phyloP scores from a whole-genome alignment of 2,888 invertebrate genomes.

The Spisula solida region DNA sequence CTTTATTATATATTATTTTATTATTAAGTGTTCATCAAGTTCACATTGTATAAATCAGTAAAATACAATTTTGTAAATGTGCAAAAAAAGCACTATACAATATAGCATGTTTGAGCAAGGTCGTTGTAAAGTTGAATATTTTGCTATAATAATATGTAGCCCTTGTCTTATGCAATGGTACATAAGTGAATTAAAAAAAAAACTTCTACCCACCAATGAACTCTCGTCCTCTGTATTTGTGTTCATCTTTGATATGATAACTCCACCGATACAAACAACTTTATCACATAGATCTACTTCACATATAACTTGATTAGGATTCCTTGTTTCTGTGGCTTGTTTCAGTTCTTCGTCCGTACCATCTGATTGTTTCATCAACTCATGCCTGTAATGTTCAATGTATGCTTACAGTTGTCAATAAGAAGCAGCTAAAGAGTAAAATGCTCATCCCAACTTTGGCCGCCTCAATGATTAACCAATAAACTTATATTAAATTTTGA shows the following conservation, averaged over 20 bases:
- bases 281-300: constrained; percentile 67
- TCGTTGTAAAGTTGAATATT: background rate
- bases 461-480: too few relatives aligned
- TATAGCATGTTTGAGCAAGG: too few relatives aligned
- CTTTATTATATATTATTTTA: too few relatives aligned
- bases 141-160: background rate
- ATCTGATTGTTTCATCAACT: background rate
- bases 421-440: too few relatives aligned
- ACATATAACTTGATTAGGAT: background rate
- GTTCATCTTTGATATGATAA: constrained; percentile 49
- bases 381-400: background rate
- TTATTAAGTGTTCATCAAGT: too few relatives aligned
- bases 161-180: background rate
- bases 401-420: too few relatives aligned
- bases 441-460: too few relatives aligned
- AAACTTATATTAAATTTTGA: background rate
- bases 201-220: background rate
- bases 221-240: background rate
- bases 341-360: background rate
- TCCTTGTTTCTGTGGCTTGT: background rate
- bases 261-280: constrained; percentile 65
- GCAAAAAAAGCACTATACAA: too few relatives aligned
- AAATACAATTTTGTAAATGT: too few relatives aligned
- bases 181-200: background rate
- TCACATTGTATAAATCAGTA: too few relatives aligned